Conservation (phyloP, 2,797 vertebrate genomes). For the Micromesistius poutassou region DNA sequence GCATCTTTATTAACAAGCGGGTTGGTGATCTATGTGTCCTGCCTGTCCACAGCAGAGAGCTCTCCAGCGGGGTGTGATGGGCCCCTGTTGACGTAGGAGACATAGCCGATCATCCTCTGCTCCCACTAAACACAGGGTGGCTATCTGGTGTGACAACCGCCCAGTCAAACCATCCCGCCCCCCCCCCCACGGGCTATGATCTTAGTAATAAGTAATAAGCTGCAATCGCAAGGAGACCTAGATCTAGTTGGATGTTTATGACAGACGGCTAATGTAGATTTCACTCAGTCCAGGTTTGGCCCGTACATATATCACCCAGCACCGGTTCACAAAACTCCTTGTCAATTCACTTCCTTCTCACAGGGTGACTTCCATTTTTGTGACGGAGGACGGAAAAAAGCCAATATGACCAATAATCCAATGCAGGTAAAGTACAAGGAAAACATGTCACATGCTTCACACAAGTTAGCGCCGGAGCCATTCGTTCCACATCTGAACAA, state of each 20-base stretch:
- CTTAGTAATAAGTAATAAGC: background rate
- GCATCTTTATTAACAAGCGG: background rate
- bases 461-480: slow-evolving; percentile 49
- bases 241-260: slow-evolving; percentile 10
- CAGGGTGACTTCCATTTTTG: background rate
- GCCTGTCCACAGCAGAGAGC: background rate
- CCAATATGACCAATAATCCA: background rate
- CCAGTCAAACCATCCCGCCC: background rate
- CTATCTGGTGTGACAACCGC: slow-evolving; percentile 12
- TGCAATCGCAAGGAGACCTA: slow-evolving; percentile 17
- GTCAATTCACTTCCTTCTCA: background rate
- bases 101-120: slow-evolving; percentile 67
- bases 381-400: slow-evolving; percentile 61
- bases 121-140: slow-evolving; percentile 67
- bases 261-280: too few relatives aligned
- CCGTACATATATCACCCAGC: background rate
- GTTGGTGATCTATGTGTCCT: background rate
- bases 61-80: background rate
- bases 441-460: slow-evolving; percentile 58
- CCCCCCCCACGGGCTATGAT: background rate
- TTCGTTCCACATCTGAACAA: slow-evolving; percentile 43
- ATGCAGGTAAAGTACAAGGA: slow-evolving; percentile 12
- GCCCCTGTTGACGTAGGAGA: background rate
- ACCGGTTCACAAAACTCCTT: background rate
- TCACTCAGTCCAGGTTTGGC: slow-evolving; percentile 43